phyloP scores from a whole-genome alignment of 2,888 invertebrate genomes.

The Ectemnius cavifrons region DNA sequence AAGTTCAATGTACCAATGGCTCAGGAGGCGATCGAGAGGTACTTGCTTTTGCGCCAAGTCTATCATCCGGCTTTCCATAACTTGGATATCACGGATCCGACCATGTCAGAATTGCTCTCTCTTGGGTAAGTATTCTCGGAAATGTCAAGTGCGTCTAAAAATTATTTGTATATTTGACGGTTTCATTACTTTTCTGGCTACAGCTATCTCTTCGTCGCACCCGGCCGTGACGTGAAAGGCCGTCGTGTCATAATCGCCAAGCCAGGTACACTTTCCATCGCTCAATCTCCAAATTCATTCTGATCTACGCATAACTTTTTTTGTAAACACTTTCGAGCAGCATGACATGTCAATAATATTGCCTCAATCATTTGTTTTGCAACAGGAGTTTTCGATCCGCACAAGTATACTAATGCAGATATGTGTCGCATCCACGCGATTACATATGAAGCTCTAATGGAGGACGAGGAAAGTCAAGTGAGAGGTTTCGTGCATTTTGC shows the following conservation, averaged over 20 bases:
- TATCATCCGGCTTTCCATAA: constrained; percentile 87
- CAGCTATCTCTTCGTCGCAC: constrained; percentile 89
- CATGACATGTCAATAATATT: not conserved
- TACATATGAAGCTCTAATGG: constrained; percentile 88
- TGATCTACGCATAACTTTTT: not conserved
- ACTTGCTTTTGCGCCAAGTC: constrained; percentile 87
- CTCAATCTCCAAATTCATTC: not conserved
- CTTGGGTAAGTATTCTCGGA: constrained; percentile 80
- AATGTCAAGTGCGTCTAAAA: not conserved
- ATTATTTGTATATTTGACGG: not conserved
- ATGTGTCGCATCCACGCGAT: constrained; percentile 88
- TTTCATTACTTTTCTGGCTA: constrained; percentile 58
- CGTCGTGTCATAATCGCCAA: constrained; percentile 87
- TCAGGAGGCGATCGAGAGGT: constrained; percentile 87
- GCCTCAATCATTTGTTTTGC: too few relatives aligned
- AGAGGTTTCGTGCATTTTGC: constrained; percentile 89
- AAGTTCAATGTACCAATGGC: constrained; percentile 90
- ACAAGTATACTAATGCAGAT: constrained; percentile 87
- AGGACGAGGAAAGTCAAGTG: constrained; percentile 89
- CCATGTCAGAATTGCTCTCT: constrained; percentile 85
- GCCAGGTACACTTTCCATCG: constrained; percentile 81
- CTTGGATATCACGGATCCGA: constrained; percentile 85
- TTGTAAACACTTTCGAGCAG: too few relatives aligned
- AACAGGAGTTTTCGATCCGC: constrained; percentile 87
- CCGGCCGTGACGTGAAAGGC: constrained; percentile 86